phyloP scores from a whole-genome alignment of 1,140 invertebrate species.

The Drosophila prosaltans region DNA sequence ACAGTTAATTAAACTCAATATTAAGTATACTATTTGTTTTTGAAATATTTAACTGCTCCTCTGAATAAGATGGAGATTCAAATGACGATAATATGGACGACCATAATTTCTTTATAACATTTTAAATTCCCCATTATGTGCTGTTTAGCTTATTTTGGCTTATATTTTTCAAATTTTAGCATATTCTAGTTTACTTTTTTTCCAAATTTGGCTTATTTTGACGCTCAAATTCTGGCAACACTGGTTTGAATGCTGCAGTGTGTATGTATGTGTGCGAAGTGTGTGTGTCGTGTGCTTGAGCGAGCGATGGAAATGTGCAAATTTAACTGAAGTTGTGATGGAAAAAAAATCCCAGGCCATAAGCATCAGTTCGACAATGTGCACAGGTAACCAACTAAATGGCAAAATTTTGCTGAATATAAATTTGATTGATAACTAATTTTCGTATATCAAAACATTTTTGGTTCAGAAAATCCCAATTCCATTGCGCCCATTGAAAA shows the following conservation, averaged over 20 bases:
- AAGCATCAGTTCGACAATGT: background rate
- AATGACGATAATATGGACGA: no score
- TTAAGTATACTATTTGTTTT: no score
- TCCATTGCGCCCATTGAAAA: slow-evolving; percentile 35
- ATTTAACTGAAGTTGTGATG: background rate
- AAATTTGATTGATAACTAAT: background rate
- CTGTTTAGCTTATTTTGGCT: no score
- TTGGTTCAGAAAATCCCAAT: background rate
- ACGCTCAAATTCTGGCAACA: no score
- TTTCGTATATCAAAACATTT: background rate
- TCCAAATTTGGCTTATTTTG: no score
- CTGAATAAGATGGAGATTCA: no score
- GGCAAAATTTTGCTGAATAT: background rate
- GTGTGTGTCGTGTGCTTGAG: slow-evolving; percentile 1
- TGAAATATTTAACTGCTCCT: no score
- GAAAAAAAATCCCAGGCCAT: background rate
- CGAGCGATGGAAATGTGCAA: slow-evolving; percentile 10
- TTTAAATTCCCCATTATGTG: no score
- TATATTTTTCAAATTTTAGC: no score
- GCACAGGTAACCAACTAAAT: background rate
- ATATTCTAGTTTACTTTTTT: no score
- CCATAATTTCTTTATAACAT: no score
- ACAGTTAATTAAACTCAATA: no score
- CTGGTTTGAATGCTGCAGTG: background rate
- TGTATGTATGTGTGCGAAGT: slow-evolving; percentile 1